A percentile compares a stretch with the other conserved stretches of the same genome.
These are phyloP conservation scores for Xiphorhynchus elegans DNA, from an alignment of 2,113 vertebrate species.

Conservation along the genomic window DNA sequence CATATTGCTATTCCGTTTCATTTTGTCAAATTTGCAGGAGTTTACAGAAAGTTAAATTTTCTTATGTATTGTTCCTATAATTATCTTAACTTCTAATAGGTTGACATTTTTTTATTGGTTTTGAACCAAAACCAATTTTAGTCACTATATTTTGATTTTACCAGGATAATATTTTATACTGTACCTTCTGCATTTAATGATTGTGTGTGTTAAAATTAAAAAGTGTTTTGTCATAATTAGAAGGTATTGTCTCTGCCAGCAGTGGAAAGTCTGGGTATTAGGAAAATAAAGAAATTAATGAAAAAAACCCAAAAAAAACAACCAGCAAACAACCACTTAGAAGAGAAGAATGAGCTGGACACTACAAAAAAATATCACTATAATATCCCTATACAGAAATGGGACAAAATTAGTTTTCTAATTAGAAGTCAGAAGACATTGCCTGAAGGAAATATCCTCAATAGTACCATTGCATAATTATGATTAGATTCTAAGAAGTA, in stretches of 20 bases:
- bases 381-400: background rate
- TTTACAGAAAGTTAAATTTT: background rate
- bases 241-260: background rate
- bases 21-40: background rate
- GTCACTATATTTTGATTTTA: background rate
- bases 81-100: background rate
- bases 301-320: fast-evolving
- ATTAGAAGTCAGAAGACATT: background rate
- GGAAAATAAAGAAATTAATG: background rate
- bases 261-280: background rate
- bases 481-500: background rate
- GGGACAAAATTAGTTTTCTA: background rate
- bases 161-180: background rate
- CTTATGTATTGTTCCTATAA: background rate
- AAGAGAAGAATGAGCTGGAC: background rate
- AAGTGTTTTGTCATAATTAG: background rate
- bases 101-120: background rate
- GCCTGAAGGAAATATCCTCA: background rate
- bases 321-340: background rate
- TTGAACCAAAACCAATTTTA: background rate
- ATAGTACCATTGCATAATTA: background rate
- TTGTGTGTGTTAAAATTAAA: background rate
- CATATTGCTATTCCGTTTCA: background rate
- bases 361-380: background rate
- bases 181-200: background rate